Evolutionary conservation across 2,797 vertebrate genomes (phyloP).

Genomic region (Acanthiza pusilla): DNA sequence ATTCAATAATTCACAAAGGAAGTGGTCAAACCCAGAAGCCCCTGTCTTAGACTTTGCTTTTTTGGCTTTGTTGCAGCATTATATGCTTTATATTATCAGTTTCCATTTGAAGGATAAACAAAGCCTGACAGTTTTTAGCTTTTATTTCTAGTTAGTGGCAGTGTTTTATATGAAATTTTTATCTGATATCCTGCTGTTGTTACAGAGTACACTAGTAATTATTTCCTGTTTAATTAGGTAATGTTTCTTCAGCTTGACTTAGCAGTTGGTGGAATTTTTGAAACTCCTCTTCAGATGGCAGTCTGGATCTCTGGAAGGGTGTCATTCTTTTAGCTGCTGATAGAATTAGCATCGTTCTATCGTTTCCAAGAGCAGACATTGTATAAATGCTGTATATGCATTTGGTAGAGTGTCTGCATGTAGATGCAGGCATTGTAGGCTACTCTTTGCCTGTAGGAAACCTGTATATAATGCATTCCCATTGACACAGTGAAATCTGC

Average conservation of each 20-base stretch:
- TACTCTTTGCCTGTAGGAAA: neutral
- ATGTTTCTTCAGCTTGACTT: neutral
- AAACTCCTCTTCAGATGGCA: neutral
- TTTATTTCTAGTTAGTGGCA: neutral
- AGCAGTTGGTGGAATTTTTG: neutral
- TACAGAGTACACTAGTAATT: neutral
- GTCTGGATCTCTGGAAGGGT: neutral
- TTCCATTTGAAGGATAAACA: neutral
- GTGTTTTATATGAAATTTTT: neutral
- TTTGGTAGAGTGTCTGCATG: neutral
- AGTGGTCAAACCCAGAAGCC: neutral
- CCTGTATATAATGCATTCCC: neutral
- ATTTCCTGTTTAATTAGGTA: neutral
- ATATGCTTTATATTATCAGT: neutral
- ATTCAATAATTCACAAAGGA: neutral
- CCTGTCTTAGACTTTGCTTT: neutral
- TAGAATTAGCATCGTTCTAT: neutral
- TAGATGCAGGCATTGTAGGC: neutral
- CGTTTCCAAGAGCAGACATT: neutral
- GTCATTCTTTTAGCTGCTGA: neutral
- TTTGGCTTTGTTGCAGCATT: neutral
- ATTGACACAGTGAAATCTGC: neutral
- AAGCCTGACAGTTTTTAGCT: neutral
- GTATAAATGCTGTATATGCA: neutral
- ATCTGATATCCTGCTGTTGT: neutral